Evolutionary conservation across 2,797 vertebrate species (phyloP), one percentile per base, ranked within the genome.

Genomic region (Lepilemur septentrionalis): DNA sequence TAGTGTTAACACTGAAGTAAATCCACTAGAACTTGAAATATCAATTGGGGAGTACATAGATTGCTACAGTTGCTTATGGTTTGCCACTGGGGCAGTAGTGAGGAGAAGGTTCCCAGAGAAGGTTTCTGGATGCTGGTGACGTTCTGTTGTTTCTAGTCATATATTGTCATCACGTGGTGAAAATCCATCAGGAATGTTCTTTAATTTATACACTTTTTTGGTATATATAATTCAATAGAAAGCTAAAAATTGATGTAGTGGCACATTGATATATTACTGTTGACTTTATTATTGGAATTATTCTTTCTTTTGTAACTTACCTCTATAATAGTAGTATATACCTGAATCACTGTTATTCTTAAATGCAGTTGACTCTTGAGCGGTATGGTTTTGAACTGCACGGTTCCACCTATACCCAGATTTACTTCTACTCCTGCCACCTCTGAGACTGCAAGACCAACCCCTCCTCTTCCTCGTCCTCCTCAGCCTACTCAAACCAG

Each of bases 81-180:
- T 50, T 67, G 50, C 5, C 12, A 28, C 0, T 5, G 20, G 14
- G 41, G 4, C 2, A 3, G 17, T 7, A 17, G 28, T 0, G 3
- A 50, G 30, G 30, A 79, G 41, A 46, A 14, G 10, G 9, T 1
- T 17, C 18, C 2, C 1, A 4, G 12, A 12, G n/a, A n/a, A 35
- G 32, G 10, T 23, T 41, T 70, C 30, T 11, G 5, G 14, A 10
- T 38, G 3, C 10, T 43, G 15, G 28, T 22, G 11, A 72, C 38
- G 1, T 10, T 52, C 15, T 57, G 12, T 32, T 52, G 30, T 3
- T 35, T 5, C 57, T 32, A 5, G 4, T 41, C 15, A 70, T n/a
- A 63, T 1, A 17, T 23, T 28, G 32, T 43, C 32, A 43, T 73
- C n/a, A 25, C 20, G 25, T 70, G 52, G 43, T 46, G 35, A 79